Percentiles rank a stretch among this genome's conserved stretches.
Evolutionary conservation across 1,140 invertebrate species (phyloP).

Genomic region (Macrosteles quadrilineatus): DNA sequence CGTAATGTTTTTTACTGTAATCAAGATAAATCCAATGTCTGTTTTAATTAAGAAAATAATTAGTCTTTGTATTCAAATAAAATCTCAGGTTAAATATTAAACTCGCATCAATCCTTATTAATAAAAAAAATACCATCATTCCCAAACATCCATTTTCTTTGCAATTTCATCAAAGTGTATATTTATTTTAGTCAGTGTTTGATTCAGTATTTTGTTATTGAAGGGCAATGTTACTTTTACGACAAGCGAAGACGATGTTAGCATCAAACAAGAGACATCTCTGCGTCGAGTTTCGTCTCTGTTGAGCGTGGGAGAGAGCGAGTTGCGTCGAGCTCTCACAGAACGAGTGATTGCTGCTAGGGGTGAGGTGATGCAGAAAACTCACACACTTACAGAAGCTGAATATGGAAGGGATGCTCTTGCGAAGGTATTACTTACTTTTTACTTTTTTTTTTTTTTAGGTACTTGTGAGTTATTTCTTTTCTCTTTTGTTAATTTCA

Average conservation of each 20-base stretch:
- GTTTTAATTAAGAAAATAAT: too few species aligned
- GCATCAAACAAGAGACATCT: conserved; percentile 59
- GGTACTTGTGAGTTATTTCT: neutral
- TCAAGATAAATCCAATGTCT: too few species aligned
- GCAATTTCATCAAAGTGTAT: too few species aligned
- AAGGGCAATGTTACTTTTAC: conserved; percentile 75
- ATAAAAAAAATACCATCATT: too few species aligned
- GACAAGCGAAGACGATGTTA: conserved; percentile 66
- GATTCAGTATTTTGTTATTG: too few species aligned
- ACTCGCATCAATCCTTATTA: too few species aligned
- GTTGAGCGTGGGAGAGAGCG: conserved; percentile 69
- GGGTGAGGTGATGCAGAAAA: conserved; percentile 92
- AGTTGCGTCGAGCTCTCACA: conserved; percentile 76
- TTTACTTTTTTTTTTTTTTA: conserved; percentile 19
- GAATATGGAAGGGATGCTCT: conserved; percentile 91
- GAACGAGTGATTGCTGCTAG: conserved; percentile 89
- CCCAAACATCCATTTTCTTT: too few species aligned
- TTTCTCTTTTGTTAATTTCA: conserved; percentile 18
- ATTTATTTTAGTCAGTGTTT: too few species aligned
- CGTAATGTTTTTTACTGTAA: too few species aligned
- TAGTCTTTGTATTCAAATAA: too few species aligned
- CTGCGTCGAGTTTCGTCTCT: conserved; percentile 60
- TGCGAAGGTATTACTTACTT: conserved; percentile 85
- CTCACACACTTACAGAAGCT: conserved; percentile 81
- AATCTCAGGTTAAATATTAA: too few species aligned